Base-by-base conservation (phyloP, 2,113 vertebrate species). In the Ceyx melanurus region DNA sequence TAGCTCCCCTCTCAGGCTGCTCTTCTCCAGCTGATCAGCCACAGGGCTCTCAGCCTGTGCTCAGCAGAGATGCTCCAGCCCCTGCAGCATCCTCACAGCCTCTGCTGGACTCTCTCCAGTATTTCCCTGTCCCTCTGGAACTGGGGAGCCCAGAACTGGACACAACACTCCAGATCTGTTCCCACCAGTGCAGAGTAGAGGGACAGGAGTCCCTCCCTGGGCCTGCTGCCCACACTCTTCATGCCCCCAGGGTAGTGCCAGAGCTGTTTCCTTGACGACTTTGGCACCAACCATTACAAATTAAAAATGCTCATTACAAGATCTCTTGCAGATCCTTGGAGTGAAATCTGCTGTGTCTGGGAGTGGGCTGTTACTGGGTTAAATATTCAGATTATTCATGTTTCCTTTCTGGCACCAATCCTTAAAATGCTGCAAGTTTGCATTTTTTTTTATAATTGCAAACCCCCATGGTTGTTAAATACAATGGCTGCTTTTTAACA, bases 391-490 rank as follows among this genome's bases (percentile, higher is more conserved):
- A 26, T 90, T 67, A 26, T 74, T 83, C 72, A 11, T 4, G 7
- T 83, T 95, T 83, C 22, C 65, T 72, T 86, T 80, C 83, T 90
- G 89, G 72, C 67, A 92, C 42, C 35, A 43, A 22, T 56, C 76
- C 42, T 83, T 65, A 60, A 73, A 90, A 65, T 67, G 29, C 48
- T 82, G 6, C 45, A 19, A 58, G 28, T 7, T 35, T 22, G 21
- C 20, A 4, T 9, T 50, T 11, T 28, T 31, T 31, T 45, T 89
- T 84, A 66, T 62, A 12, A 16, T 11, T 18, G 9, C 19, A 61
- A 48, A 56, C 50, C 57, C 15, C 18, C 1, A 3, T 35, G 5
- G 14, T 79, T 46, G 29, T 72, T 80, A 51, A 88, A 68, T 73
- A 31, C 19, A 88, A 40, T 14, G 29, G 9, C 68, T 83, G 42